A percentile compares a stretch with the other conserved stretches of the same genome.
Conservation (phyloP, 1,140 invertebrate species). For the Coenobita brevimanus region DNA sequence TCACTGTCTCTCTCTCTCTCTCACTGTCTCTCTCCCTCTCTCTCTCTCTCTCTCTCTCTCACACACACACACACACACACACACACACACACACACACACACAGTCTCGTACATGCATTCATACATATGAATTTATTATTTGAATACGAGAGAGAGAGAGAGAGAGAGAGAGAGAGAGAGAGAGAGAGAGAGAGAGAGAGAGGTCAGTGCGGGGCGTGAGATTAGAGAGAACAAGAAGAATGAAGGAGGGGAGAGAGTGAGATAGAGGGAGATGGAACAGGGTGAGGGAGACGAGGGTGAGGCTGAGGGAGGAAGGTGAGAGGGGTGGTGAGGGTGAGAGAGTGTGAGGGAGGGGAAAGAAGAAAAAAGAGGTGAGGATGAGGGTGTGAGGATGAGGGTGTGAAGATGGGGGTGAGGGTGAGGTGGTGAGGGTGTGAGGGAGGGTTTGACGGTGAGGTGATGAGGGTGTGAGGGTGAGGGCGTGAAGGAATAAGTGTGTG, state of each 20-base stretch:
- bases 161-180: constrained; percentile 29
- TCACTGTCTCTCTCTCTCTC: no score
- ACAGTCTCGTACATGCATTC: no score
- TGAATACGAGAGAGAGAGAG: neutral
- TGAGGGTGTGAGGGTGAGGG: no score
- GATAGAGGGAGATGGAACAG: neutral
- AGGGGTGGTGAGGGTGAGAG: neutral
- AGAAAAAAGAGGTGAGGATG: constrained; percentile 10
- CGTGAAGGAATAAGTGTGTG: no score
- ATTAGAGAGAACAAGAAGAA: neutral
- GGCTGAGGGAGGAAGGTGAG: neutral
- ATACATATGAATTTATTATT: no score
- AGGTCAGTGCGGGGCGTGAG: neutral
- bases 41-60: no score
- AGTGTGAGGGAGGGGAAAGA: constrained; percentile 6
- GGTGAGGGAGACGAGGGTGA: no score
- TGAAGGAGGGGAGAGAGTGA: neutral
- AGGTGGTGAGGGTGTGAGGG: neutral
- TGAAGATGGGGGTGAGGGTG: neutral
- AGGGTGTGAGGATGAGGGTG: neutral
- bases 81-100: no score
- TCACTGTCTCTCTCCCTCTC: no score
- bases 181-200: neutral
- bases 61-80: no score
- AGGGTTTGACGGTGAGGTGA: no score